Percentiles rank a stretch among this genome's conserved stretches.
Conservation (phyloP, 2,797 vertebrate species). For the Clarias laeviceps region DNA sequence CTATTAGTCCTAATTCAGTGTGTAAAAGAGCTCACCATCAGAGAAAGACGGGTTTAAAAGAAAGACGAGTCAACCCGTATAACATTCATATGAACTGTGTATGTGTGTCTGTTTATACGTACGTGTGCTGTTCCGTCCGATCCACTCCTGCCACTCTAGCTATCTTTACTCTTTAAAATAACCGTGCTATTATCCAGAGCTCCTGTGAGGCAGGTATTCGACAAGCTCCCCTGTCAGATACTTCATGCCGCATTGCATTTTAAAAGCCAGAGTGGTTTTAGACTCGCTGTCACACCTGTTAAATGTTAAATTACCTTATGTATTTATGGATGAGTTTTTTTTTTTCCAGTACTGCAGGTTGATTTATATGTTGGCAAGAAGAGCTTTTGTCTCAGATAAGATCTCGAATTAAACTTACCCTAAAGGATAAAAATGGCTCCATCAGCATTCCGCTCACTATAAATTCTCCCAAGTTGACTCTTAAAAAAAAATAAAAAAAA, state of each 20-base stretch:
- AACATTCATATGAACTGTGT: slow-evolving; percentile 56
- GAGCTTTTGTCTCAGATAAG: slow-evolving; percentile 10
- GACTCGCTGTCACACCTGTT: slow-evolving; percentile 28
- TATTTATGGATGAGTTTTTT: slow-evolving; percentile 39
- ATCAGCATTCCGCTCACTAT: not conserved
- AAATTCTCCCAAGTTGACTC: not conserved
- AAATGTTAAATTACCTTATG: not conserved
- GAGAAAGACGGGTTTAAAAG: slow-evolving; percentile 62
- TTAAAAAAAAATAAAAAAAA: not conserved
- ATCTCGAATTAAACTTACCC: slow-evolving; percentile 23
- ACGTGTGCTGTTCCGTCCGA: not conserved
- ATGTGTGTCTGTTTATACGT: not conserved
- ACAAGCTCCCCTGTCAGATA: slow-evolving; percentile 35
- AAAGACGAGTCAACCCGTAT: slow-evolving; percentile 55
- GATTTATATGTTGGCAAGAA: slow-evolving; percentile 39
- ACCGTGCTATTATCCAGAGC: slow-evolving; percentile 46
- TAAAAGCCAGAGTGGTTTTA: slow-evolving; percentile 35
- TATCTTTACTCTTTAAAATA: slow-evolving; percentile 40
- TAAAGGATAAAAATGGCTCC: not conserved
- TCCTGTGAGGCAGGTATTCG: slow-evolving; percentile 29
- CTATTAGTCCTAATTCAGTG: slow-evolving; percentile 68
- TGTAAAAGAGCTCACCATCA: slow-evolving; percentile 58
- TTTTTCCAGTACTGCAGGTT: not conserved
- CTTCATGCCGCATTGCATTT: slow-evolving; percentile 39
- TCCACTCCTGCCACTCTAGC: slow-evolving; percentile 37